These are phyloP conservation scores for Suricata suricatta DNA, from an alignment of 2,113 vertebrate genomes.

Conservation along the genomic window DNA sequence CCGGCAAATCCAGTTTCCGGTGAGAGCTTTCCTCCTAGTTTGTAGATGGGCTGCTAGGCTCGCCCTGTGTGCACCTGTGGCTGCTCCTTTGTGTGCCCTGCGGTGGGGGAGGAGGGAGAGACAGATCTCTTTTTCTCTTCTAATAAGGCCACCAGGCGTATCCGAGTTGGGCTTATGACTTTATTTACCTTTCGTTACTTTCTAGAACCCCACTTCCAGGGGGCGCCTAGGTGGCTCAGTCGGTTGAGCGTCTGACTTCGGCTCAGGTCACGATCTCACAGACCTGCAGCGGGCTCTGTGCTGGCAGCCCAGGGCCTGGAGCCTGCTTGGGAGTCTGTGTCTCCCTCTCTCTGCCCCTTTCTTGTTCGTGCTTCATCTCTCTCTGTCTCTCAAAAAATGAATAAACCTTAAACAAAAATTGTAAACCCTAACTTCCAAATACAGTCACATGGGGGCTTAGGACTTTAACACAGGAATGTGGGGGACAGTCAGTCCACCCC, in stretches of 20 bases:
- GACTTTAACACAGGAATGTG: not conserved
- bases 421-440: not conserved
- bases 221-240: no score
- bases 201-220: not conserved
- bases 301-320: no score
- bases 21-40: not conserved
- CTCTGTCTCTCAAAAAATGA: no score
- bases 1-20: fast-evolving
- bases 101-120: not conserved
- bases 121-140: not conserved
- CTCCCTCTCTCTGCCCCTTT: no score
- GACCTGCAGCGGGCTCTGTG: no score
- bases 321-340: no score
- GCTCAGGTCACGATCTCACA: no score
- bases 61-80: not conserved
- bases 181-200: not conserved
- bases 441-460: fast-evolving
- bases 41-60: fast-evolving
- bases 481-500: not conserved
- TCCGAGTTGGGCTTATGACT: not conserved
- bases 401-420: no score
- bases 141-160: not conserved
- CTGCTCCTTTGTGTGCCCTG: not conserved
- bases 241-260: no score
- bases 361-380: no score